Percentiles rank a stretch among this genome's conserved stretches.
These are phyloP conservation scores for Polyodon spathula DNA, from an alignment of 2,113 vertebrate genomes.

Conservation along the genomic window DNA sequence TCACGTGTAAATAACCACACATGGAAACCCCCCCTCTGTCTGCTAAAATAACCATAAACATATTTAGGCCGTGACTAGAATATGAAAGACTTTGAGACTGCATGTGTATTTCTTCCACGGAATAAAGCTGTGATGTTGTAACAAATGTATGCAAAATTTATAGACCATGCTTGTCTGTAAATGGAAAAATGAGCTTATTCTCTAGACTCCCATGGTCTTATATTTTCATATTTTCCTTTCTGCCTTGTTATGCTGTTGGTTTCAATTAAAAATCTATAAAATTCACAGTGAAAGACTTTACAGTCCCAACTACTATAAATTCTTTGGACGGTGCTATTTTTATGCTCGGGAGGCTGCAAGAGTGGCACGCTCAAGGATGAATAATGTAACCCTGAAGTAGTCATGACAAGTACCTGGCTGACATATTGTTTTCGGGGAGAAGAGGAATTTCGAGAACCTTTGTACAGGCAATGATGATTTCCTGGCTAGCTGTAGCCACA, in stretches of 20 bases:
- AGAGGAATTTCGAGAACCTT: conserved; percentile 96
- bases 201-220: conserved; percentile 21
- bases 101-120: background rate
- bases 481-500: conserved; percentile 92
- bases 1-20: too few relatives aligned
- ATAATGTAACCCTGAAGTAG: conserved; percentile 24
- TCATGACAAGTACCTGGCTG: conserved; percentile 72
- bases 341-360: conserved; percentile 17
- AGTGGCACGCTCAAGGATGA: conserved; percentile 32
- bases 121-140: conserved; percentile 2
- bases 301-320: conserved; percentile 13
- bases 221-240: conserved; percentile 32
- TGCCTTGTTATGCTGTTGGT: conserved; percentile 22
- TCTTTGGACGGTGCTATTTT: conserved; percentile 17
- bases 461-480: conserved; percentile 84
- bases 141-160: conserved; percentile 8
- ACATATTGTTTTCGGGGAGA: conserved; percentile 94
- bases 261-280: conserved; percentile 35
- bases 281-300: conserved; percentile 31
- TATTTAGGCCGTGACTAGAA: too few relatives aligned
- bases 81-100: too few relatives aligned
- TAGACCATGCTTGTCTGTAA: background rate
- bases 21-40: too few relatives aligned
- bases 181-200: conserved; percentile 21
- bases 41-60: too few relatives aligned